Conservation (phyloP, 1,140 invertebrate species). For the Lerema accius region DNA sequence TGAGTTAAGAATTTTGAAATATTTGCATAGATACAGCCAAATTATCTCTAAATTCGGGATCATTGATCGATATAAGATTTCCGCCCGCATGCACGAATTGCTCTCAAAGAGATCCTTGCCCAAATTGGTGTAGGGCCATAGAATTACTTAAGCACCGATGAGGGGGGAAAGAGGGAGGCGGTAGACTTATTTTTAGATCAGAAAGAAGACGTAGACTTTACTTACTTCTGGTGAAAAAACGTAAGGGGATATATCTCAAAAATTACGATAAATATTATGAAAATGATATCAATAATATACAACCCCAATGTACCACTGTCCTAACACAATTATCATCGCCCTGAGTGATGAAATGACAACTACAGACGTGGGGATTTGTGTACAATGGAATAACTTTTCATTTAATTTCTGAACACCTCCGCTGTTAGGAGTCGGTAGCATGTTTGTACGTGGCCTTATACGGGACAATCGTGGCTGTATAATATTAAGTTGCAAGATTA, state of each 20-base stretch:
- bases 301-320: background rate
- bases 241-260: too few relatives aligned
- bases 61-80: slow-evolving; percentile 24
- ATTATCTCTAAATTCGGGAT: background rate
- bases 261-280: too few relatives aligned
- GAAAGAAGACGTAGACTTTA: too few relatives aligned
- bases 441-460: slow-evolving; percentile 31
- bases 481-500: background rate
- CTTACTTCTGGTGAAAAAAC: too few relatives aligned
- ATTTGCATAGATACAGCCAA: too few relatives aligned
- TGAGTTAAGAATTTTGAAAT: too few relatives aligned
- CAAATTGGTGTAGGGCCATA: background rate
- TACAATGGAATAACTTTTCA: slow-evolving; percentile 34
- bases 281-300: too few relatives aligned
- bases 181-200: too few relatives aligned
- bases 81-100: slow-evolving; percentile 7
- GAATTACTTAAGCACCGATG: too few relatives aligned
- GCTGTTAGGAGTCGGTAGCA: slow-evolving; percentile 20
- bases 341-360: slow-evolving; percentile 37
- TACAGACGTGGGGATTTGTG: slow-evolving; percentile 27
- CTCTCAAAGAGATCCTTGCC: slow-evolving; percentile 9
- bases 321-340: slow-evolving; percentile 19
- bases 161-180: too few relatives aligned
- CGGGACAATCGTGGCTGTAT: background rate
- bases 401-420: slow-evolving; percentile 26